phyloP scores from a whole-genome alignment of 2,113 vertebrate genomes.

The Phyllostomus hastatus region DNA sequence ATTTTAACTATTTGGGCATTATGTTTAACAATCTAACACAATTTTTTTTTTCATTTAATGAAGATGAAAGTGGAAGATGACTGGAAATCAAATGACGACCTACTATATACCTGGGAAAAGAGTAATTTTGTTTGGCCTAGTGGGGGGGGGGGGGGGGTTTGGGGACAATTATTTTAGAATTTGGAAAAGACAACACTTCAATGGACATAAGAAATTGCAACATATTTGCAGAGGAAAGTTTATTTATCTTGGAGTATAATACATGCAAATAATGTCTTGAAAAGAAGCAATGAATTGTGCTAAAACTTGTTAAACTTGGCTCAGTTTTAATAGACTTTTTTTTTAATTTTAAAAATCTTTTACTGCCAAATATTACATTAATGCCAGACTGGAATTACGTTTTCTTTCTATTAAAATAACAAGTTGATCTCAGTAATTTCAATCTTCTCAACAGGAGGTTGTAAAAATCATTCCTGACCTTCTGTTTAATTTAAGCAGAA shows the following conservation, averaged over 20 bases:
- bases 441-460: not conserved
- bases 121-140: not conserved
- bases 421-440: not conserved
- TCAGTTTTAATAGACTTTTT: not conserved
- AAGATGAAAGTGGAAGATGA: not conserved
- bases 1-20: not conserved
- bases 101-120: not conserved
- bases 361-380: not conserved
- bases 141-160: no score
- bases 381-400: not conserved
- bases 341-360: not conserved
- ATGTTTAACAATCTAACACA: not conserved
- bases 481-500: not conserved
- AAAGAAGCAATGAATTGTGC: not conserved
- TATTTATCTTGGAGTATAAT: not conserved
- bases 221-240: not conserved
- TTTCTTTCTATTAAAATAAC: slow-evolving; percentile 22
- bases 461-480: not conserved
- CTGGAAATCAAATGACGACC: not conserved
- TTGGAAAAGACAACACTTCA: not conserved
- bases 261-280: not conserved
- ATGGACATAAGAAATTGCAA: not conserved
- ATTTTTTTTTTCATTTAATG: not conserved
- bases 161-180: not conserved
- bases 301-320: not conserved